Evolutionary conservation across 2,888 invertebrate species (phyloP), one percentile per base, ranked within the genome.

Genomic region (Xanthorhoe spadicearia): DNA sequence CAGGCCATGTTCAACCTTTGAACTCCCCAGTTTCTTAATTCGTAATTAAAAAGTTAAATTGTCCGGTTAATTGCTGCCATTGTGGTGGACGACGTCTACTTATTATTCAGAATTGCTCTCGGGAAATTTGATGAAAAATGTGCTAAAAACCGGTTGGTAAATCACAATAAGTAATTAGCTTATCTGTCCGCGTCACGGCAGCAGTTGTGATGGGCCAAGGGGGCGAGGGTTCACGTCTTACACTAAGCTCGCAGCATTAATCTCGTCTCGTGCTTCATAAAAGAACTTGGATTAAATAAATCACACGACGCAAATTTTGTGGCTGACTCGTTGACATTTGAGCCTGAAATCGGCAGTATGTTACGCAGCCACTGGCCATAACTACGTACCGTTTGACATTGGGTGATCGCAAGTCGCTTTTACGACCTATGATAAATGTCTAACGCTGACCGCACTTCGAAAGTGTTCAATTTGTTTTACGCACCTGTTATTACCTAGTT

Each of bases 21-120:
- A 83, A 84, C 85, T 86, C 82, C 78, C 80, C 81, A 83, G 82
- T 86, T 87, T 87, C 89, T 88, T 88, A 88, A 90, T 87, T 88
- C 86, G 85, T 86, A 90, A 92, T 90, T 89, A 87, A 89, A 90
- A 90, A 89, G 90, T 89, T 90, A 90, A 92, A 91, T 91, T 89
- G 87, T 90, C 88, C 87, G 86, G 88, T 89, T 88, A 92, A 91
- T 90, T 88, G 86, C 87, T 80, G 82, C 84, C 84, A 89, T 90
- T 90, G 90, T 88, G 88, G 86, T 85, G 84, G 85, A 83, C 84
- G 85, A 79, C 83, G 85, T 84, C 84, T 84, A 80, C 83, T 83
- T 86, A 84, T 88, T 87, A 88, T 88, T 88, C 87, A 82, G 83
- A 83, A 87, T 84, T 81, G 83, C 83, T 82, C 79, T 78, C 77